Evolutionary conservation across 1,140 invertebrate genomes (phyloP).

Genomic region (Steinernema khuongi): DNA sequence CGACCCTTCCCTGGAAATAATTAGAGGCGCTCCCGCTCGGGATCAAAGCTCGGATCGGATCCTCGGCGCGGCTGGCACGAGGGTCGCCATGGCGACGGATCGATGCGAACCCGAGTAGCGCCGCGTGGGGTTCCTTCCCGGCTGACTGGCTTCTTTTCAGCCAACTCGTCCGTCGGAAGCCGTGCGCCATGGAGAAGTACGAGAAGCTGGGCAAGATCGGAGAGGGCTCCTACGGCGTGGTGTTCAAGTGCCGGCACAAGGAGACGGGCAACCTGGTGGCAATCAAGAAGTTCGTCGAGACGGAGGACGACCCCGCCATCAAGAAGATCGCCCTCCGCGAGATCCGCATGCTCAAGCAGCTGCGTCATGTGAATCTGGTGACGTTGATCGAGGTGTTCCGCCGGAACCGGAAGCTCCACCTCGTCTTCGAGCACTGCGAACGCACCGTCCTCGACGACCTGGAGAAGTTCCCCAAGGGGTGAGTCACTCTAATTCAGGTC

Average conservation of each 20-base stretch:
- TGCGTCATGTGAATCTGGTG: constrained; percentile 95
- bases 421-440: constrained; percentile 98
- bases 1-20: too few relatives aligned
- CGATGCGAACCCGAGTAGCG: background rate
- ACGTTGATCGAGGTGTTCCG: constrained; percentile 96
- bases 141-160: background rate
- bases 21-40: too few relatives aligned
- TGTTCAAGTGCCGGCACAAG: constrained; percentile 93
- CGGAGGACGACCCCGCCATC: constrained; percentile 95
- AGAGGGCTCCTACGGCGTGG: constrained; percentile 95
- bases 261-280: constrained; percentile 92
- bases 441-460: constrained; percentile 90
- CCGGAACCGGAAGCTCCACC: constrained; percentile 85
- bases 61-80: background rate
- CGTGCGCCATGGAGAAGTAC: constrained; percentile 78
- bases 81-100: background rate
- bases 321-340: constrained; percentile 94
- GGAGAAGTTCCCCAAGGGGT: constrained; percentile 77
- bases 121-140: background rate
- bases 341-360: constrained; percentile 93
- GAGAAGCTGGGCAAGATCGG: constrained; percentile 91
- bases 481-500: constrained; percentile 41
- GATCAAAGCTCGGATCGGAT: background rate
- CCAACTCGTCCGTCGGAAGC: background rate
- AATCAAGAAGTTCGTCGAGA: constrained; percentile 97